Evolutionary conservation across 2,797 vertebrate genomes (phyloP), one percentile per base, ranked within the genome.

Genomic region (Psittacula echo): DNA sequence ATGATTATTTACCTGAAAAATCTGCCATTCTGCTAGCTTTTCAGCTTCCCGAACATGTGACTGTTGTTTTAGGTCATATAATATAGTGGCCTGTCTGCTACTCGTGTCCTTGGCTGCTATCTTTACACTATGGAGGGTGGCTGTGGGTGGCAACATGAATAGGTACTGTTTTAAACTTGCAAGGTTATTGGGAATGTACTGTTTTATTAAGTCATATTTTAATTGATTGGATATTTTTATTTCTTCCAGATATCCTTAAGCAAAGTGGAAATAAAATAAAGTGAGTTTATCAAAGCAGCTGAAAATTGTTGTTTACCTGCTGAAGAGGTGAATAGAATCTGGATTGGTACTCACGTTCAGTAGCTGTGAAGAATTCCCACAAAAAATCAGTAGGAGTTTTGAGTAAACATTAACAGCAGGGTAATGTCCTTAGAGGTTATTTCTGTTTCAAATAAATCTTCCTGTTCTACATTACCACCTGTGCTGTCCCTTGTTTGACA

Each of bases 371-470:
- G 54, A 45, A 44, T 50, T 50, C 72, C 76, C 78, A 85, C 86
- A 34, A 34, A 34, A 93, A 93, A 74, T 90, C 62, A 44, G 62
- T 2, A 10, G 67, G 58, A 62, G 30, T 86, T 94, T 71, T 83
- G 61, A 85, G 77, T 71, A 87, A 95, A 85, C 81, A 91, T 30
- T 73, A 72, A 37, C 75, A 92, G 84, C 78, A 95, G 78, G 68
- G 65, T 7, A 50, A 87, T 23, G 67, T 67, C 94, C 93, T 94
- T 74, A 79, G 92, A 67, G 84, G 42, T 89, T 94, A 74, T 88
- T 94, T 89, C 80, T 90, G 56, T 87, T 95, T 90, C 90, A 92
- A 56, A 94, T 60, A 81, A 90, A 79, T 74, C 67, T 60, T 85
- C 60, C 65, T 45, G 37, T 74, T 89, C 86, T 89, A 48, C 75